Evolutionary conservation across 2,113 vertebrate genomes (phyloP), one percentile per base, ranked within the genome.

Genomic region (Macroglossus sobrinus): DNA sequence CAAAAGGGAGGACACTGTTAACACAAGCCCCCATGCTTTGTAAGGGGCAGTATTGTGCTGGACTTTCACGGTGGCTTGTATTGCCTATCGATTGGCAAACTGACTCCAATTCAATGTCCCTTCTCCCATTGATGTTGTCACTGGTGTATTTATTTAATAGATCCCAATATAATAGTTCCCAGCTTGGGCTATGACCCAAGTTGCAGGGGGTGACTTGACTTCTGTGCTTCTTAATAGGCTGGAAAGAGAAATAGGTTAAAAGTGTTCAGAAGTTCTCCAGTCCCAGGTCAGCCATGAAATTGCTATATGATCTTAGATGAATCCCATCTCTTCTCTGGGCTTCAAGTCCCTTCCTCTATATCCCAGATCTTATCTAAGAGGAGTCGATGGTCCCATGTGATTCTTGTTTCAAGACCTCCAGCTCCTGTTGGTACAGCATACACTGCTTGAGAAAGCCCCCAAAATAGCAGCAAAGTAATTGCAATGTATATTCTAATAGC

Each of bases 401-500:
- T 86, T 94, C 82, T 96, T 94, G 59, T 78, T 95, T 93, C 45
- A 95, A 66, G 69, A 91, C 38, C 71, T 81, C 14, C 76, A 94
- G 33, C 78, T 97, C 71, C 88, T n/a, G 0, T 2, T 74, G 68
- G 79, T 30, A 69, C 28, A 76, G 40, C 64, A 81, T 84, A 78
- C 95, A 97, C 92, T 76, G 43, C 66, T 91, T 93, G 84, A 96
- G 93, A 95, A 92, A 15, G 68, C 6, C 97, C 91, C 93, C 75
- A 63, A 97, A 98, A 98, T 96, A 98, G 96, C 63, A 98, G 91
- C 82, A 59, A 82, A 92, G 97, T 97, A 96, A 98, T 98, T 98
- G 89, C 95, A 86, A 96, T 55, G 88, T 98, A 92, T 98, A 98
- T 98, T 98, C 97, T 98, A 98, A 98, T 98, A 98, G 97, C 94